A percentile compares a stretch with the other conserved stretches of the same genome.
phyloP scores from a whole-genome alignment of 2,888 invertebrate genomes.

The Rhingia rostrata region DNA sequence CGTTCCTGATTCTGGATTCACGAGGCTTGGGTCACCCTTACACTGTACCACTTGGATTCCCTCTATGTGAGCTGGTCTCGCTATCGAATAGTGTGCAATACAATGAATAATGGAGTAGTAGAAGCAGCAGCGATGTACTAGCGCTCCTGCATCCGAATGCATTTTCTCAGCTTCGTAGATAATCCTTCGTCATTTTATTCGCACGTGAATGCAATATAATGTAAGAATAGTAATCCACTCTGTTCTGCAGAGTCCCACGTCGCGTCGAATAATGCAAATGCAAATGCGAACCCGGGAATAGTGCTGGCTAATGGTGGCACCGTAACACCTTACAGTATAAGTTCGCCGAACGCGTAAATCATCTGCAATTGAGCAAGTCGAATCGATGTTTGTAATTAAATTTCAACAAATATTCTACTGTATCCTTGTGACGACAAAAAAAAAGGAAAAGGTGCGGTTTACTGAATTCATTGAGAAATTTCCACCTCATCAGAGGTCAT shows the following conservation, averaged over 20 bases:
- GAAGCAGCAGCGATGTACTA: not conserved
- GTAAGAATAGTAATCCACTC: conserved; percentile 6
- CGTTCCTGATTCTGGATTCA: conserved; percentile 49
- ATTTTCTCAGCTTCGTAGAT: conserved; percentile 29
- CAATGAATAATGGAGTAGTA: conserved; percentile 60
- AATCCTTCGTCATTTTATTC: conserved; percentile 43
- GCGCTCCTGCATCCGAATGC: conserved; percentile 38
- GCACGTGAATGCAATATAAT: conserved; percentile 57
- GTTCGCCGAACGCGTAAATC: conserved; percentile 29
- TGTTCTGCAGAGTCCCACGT: not conserved
- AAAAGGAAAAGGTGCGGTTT: conserved; percentile 13
- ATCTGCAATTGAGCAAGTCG: conserved; percentile 9
- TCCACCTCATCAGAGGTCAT: conserved; percentile 83
- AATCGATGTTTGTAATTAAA: conserved; percentile 30
- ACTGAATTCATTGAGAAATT: conserved; percentile 78
- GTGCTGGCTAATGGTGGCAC: conserved; percentile 17
- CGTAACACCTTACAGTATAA: not conserved
- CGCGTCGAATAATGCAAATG: conserved; percentile 32
- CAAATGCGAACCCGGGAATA: conserved; percentile 11
- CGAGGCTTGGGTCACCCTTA: conserved; percentile 34
- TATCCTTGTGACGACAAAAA: not conserved
- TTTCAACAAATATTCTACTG: not conserved
- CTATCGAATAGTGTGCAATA: conserved; percentile 36
- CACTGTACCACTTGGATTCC: conserved; percentile 14
- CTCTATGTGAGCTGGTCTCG: conserved; percentile 39